Evolutionary conservation across 2,113 vertebrate genomes (phyloP), one percentile per base, ranked within the genome.

Genomic region (Malaclemys terrapin): DNA sequence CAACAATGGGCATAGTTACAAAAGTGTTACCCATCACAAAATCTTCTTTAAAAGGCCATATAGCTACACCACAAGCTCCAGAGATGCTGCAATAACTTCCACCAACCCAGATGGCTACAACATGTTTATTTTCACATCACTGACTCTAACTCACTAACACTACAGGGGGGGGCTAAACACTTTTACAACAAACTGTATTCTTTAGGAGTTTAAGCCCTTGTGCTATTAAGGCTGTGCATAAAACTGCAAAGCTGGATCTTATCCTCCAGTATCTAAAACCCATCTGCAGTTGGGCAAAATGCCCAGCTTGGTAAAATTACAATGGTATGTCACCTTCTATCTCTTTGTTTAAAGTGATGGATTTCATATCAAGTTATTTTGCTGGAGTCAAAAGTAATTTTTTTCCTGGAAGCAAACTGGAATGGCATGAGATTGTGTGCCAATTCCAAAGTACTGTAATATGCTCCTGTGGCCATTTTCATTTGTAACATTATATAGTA

Each of bases 251-350:
- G 85, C 80, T 84, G 86, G 92, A 89, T 97, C 96, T 97, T 95
- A 94, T 82, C 90, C 57, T 90, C 87, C 89, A 87, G 42, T 76
- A 90, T 94, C 96, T 94, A 94, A 96, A 93, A 62, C 84, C 82
- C 92, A 97, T 96, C 85, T 96, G 94, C 95, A 88, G 86, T 84
- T 75, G 95, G 91, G 97, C 92, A 87, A 12, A 50, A 53, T 82
- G 94, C 97, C 96, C 91, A 92, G 19, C 10, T 59, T 94, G 95
- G 93, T 91, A 95, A 91, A 90, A 83, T 95, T 93, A 96, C 85
- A 95, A 95, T 38, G 80, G 90, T 88, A 93, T 93, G 94, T 91
- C 98, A 96, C 76, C 89, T 95, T 95, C 94, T 97, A 83, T 87
- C 22, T 59, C 94, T 94, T 95, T 93, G 95, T 89, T 94, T 86